phyloP scores from a whole-genome alignment of 1,140 invertebrate species.

The Macrotrachela quadricornifera region DNA sequence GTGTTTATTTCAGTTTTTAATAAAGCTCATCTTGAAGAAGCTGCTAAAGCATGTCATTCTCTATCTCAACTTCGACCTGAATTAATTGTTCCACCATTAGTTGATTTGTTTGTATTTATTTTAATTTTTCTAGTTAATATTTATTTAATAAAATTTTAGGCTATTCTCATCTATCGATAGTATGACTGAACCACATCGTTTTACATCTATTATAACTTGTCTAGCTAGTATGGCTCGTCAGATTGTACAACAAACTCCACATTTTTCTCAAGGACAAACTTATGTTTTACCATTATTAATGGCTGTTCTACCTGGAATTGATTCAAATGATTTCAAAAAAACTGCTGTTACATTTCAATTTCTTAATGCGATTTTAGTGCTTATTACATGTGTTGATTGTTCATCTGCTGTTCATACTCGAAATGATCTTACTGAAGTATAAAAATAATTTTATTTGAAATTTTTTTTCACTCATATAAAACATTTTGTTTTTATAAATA shows the following conservation, averaged over 20 bases:
- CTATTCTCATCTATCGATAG: conserved; percentile 45
- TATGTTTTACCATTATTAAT: conserved; percentile 59
- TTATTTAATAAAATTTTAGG: conserved; percentile 24
- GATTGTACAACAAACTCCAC: conserved; percentile 30
- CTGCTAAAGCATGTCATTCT: conserved; percentile 46
- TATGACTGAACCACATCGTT: conserved; percentile 59
- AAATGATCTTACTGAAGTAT: conserved; percentile 48
- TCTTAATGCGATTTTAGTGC: too few species aligned
- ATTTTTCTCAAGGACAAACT: conserved; percentile 49
- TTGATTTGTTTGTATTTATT: conserved; percentile 41
- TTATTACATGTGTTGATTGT: too few species aligned
- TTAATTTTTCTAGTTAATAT: not conserved
- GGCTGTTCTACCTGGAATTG: conserved; percentile 58
- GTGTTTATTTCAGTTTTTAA: conserved; percentile 53
- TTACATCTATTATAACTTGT: conserved; percentile 54
- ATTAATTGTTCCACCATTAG: conserved; percentile 55
- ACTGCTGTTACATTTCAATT: too few species aligned
- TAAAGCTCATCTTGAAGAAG: conserved; percentile 42
- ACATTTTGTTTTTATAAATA: too few species aligned
- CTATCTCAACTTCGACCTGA: conserved; percentile 57
- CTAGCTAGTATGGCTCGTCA: conserved; percentile 46
- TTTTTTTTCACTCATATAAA: too few species aligned
- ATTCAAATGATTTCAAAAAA: conserved; percentile 69
- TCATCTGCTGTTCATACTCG: conserved; percentile 45
- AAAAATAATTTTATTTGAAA: too few species aligned